Evolutionary conservation across 2,888 invertebrate species (phyloP), one percentile per base, ranked within the genome.

Genomic region (Dasypogon diadema): DNA sequence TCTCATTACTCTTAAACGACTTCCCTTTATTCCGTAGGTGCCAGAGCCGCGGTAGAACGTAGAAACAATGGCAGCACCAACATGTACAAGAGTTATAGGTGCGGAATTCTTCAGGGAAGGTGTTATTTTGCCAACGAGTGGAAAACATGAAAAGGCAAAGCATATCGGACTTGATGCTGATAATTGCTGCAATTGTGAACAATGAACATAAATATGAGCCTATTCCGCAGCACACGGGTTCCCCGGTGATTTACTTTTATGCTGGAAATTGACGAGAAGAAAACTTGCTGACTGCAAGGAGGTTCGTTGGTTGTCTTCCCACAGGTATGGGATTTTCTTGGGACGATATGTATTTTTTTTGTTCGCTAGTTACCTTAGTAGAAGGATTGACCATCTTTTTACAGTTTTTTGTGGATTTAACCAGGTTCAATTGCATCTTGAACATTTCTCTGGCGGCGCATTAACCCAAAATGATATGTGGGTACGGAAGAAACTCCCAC

Each of bases 111-210:
- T 42, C n/a, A n/a, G n/a, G n/a, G 8, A n/a, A 3, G 51, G 16
- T 21, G 12, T 21, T 51, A 16, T 51, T 51, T 51, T 1, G 18
- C 51, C 16, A 51, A 21, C 16, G 22, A 21, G 51, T 21, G 2
- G 18, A 21, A 51, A 51, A 51, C 21, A 51, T 51, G 18, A 34
- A 60, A 60, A 60, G 34, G 18, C 34, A 60, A 14, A 60, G 60
- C 34, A 34, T 60, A 60, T 60, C 30, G 30, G 34, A 18, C 34
- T 18, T 60, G 60, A 16, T 30, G 18, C 37, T 60, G 5, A 60
- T 60, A 34, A 60, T 60, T 60, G 18, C 30, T 30, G 60, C 60
- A 60, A 60, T 60, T 60, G 37, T 60, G 42, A 60, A 18, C 37
- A 60, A 60, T 60, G 16, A 60, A 60, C 60, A 37, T 60, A 60